Conservation (phyloP, 1,140 invertebrate genomes). For the Phthorimaea operculella region DNA sequence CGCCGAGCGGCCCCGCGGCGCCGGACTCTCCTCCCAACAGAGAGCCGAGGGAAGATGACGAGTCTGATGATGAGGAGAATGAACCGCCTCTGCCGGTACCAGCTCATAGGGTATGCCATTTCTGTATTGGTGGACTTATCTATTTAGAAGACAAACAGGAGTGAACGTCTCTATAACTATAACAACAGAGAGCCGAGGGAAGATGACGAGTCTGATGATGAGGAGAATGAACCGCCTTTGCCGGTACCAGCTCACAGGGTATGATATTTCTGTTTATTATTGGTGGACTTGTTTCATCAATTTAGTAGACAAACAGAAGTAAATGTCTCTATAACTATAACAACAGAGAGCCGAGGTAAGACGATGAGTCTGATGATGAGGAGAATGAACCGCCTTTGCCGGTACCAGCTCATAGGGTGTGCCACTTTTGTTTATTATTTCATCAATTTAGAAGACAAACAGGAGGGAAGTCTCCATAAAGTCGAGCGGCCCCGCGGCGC, state of each 20-base stretch:
- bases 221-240: conserved; percentile 49
- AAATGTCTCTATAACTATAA: conserved; percentile 54
- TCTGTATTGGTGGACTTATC: too few species aligned
- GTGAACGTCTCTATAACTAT: conserved; percentile 57
- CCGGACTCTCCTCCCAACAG: conserved; percentile 42
- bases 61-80: conserved; percentile 53
- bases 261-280: too few species aligned
- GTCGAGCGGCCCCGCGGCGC: conserved; percentile 26
- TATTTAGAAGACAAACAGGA: too few species aligned
- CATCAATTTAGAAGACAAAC: too few species aligned
- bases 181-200: conserved; percentile 43
- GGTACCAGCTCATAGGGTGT: conserved; percentile 33
- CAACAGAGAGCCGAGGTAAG: conserved; percentile 43
- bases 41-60: conserved; percentile 47
- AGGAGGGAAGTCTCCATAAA: conserved; percentile 56
- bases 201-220: conserved; percentile 50
- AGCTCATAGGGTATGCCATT: conserved; percentile 38
- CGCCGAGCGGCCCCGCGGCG: conserved; percentile 28
- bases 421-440: too few species aligned
- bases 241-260: conserved; percentile 35
- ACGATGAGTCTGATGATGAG: conserved; percentile 50
- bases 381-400: conserved; percentile 50
- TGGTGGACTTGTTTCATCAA: too few species aligned
- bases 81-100: conserved; percentile 38
- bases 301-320: too few species aligned